phyloP scores from a whole-genome alignment of 2,113 vertebrate species.

The Porphyrio hochstetteri region DNA sequence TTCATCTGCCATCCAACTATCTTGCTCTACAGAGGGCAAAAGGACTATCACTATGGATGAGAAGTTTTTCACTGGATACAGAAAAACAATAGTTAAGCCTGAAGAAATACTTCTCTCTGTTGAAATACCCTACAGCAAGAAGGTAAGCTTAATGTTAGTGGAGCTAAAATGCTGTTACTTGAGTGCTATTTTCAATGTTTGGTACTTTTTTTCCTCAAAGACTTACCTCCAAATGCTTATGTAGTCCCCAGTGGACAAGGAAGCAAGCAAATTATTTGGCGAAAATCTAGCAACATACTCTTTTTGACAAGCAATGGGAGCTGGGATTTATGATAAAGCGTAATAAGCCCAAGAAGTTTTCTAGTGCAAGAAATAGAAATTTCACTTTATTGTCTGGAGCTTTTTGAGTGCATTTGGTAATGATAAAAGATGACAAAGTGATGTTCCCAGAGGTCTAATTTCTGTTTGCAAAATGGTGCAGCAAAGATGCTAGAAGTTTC shows the following conservation, averaged over 20 bases:
- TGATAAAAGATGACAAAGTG: neutral
- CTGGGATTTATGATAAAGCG: neutral
- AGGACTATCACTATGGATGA: conserved; percentile 86
- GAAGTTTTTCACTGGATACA: conserved; percentile 89
- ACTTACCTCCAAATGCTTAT: neutral
- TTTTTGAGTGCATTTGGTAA: neutral
- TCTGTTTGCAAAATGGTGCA: neutral
- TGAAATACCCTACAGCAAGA: conserved; percentile 86
- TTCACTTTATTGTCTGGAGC: neutral
- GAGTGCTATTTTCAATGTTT: neutral
- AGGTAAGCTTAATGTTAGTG: conserved; percentile 72
- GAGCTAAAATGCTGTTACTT: neutral
- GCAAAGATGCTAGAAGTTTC: neutral
- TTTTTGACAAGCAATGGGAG: neutral
- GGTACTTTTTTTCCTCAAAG: neutral
- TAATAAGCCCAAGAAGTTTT: neutral
- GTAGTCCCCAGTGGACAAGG: neutral
- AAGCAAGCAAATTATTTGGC: neutral
- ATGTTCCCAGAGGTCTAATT: neutral
- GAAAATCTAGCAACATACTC: neutral
- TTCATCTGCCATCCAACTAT: neutral
- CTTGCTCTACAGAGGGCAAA: conserved; percentile 75
- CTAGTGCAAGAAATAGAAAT: neutral
- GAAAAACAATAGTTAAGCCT: conserved; percentile 82
- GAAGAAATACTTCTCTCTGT: conserved; percentile 88